Evolutionary conservation across 2,113 vertebrate species (phyloP), one percentile per base, ranked within the genome.

Genomic region (Hippocampus abdominalis): DNA sequence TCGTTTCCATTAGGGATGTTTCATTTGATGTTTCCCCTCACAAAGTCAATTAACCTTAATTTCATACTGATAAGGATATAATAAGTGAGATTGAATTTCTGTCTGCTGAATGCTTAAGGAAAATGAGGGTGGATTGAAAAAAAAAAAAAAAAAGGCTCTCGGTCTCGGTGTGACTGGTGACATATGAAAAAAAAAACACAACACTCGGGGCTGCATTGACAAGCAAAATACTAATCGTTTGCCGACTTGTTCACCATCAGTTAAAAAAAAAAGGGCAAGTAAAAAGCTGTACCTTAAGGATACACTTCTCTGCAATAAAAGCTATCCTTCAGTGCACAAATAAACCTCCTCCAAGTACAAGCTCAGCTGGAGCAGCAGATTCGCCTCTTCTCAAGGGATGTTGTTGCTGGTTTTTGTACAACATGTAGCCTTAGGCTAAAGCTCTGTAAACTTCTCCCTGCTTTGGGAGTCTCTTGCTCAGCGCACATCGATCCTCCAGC

Each of bases 41-140:
- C 84, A 89, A 92, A 91, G 90, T 90, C 89, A 91, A 92, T 92
- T 91, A 91, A 91, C 83, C 84, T 88, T 89, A 85, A 85, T 89
- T 88, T 85, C 70, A 71, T 78, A 79, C 82, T 86, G 87, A 89
- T 89, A 86, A 90, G 89, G 79, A 73, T 64, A 77, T 87, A 85
- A 88, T 83, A 80, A 79, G 82, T 64, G 66, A 78, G 73, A 89
- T 88, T 88, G 71, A 77, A 89, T 89, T 79, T 72, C 68, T 76
- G 75, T 73, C 78, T 81, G 81, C 77, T 66, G 73, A 72, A 73
- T 78, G 77, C 64, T 80, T 81, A 67, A 83, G 73, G 66, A 84
- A 76, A 86, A 83, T 71, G 66, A 71, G 56, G 59, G 39, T 51
- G 68, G 71, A 72, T 78, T 46, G 78, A 79, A 82, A 36, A 36